Evolutionary conservation across 2,113 vertebrate species (phyloP).

Genomic region (Axis porcinus): DNA sequence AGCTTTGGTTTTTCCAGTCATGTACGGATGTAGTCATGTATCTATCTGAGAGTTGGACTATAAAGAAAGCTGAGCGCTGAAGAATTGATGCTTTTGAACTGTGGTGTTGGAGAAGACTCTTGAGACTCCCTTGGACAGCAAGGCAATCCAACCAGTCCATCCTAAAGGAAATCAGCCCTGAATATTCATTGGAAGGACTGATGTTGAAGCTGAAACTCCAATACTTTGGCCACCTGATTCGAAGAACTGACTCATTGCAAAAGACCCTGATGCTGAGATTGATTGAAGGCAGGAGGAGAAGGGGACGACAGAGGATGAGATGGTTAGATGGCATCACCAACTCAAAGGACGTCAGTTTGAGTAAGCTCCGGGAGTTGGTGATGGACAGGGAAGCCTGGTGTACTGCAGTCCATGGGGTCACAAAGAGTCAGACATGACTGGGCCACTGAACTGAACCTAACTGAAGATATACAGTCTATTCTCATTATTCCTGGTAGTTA

Average conservation of each 20-base stretch:
- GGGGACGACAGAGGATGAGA: not conserved
- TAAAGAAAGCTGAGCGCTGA: not conserved
- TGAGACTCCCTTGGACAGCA: not conserved
- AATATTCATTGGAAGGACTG: not conserved
- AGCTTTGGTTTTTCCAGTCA: not conserved
- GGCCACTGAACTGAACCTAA: not conserved
- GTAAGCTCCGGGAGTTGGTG: not conserved
- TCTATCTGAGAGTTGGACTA: not conserved
- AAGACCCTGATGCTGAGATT: not conserved
- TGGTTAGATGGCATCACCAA: not conserved
- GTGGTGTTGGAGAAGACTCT: not conserved
- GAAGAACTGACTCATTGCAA: not conserved
- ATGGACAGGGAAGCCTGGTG: not conserved
- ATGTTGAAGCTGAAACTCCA: not conserved
- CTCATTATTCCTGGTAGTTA: not conserved
- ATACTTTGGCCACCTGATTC: not conserved
- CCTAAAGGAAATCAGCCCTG: not conserved
- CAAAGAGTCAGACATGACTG: not conserved
- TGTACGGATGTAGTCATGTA: not conserved
- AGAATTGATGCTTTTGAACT: not conserved
- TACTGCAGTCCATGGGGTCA: not conserved
- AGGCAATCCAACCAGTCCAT: not conserved
- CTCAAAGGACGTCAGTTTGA: not conserved
- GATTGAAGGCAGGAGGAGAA: not conserved
- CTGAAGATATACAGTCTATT: not conserved